phyloP scores from a whole-genome alignment of 35 echinoderm and acorn worm species.

The Ophiothrix spiculata region DNA sequence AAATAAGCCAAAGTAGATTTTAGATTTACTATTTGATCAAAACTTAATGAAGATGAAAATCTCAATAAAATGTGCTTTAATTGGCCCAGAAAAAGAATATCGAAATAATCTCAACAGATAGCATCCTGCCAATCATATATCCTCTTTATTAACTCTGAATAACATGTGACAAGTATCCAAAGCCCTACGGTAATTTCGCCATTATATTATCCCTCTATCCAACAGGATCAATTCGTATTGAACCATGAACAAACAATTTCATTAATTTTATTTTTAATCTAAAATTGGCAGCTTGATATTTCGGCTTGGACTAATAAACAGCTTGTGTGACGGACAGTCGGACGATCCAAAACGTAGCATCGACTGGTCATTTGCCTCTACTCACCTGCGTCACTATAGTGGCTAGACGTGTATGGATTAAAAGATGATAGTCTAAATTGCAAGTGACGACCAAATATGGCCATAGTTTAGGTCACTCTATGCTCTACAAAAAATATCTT shows the following conservation, averaged over 20 bases:
- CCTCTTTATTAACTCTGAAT: too few species aligned
- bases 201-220: not conserved
- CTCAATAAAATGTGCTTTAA: too few species aligned
- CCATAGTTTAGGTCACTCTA: not conserved
- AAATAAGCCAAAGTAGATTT: too few species aligned
- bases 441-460: not conserved
- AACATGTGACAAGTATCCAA: too few species aligned
- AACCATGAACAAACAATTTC: not conserved
- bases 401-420: not conserved
- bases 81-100: too few species aligned
- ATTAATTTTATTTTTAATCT: not conserved
- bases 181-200: not conserved
- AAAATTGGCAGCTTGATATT: not conserved
- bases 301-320: not conserved
- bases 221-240: not conserved
- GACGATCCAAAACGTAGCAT: not conserved
- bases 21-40: too few species aligned
- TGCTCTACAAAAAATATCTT: not conserved
- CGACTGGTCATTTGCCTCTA: not conserved
- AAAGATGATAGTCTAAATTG: constrained; percentile 3
- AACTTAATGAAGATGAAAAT: too few species aligned
- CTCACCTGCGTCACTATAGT: not conserved
- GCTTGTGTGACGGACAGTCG: too few species aligned
- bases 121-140: too few species aligned
- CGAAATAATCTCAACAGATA: too few species aligned